phyloP scores from a whole-genome alignment of 2,888 invertebrate genomes.

The Hydrotaea cyrtoneurina region DNA sequence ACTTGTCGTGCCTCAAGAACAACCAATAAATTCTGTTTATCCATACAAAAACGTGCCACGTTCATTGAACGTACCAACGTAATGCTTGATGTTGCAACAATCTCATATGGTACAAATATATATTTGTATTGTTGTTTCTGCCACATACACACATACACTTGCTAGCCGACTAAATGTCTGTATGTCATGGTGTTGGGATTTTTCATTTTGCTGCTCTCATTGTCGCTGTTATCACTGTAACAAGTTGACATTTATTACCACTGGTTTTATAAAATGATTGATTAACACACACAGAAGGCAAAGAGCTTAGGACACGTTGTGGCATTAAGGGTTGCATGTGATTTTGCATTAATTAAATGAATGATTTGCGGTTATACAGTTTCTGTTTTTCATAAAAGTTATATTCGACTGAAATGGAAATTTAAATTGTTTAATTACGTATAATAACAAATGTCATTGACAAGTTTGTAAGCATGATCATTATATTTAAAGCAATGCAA shows the following conservation, averaged over 20 bases:
- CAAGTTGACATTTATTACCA: constrained; percentile 41
- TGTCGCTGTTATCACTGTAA: constrained; percentile 22
- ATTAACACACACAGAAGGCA: constrained; percentile 10
- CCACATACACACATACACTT: not conserved
- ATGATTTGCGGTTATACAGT: not conserved
- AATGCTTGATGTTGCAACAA: constrained; percentile 1
- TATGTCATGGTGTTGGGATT: not conserved
- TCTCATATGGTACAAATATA: not conserved
- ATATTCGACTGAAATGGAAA: too few species aligned
- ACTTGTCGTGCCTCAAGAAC: not conserved
- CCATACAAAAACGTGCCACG: not conserved
- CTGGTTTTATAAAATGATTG: constrained; percentile 35
- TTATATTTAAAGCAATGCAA: too few species aligned
- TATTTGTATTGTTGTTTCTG: not conserved
- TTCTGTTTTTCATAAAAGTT: too few species aligned
- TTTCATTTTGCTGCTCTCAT: not conserved
- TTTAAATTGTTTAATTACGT: too few species aligned
- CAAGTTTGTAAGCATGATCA: too few species aligned
- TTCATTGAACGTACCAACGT: not conserved
- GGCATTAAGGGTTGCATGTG: constrained; percentile 5
- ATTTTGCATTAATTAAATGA: not conserved
- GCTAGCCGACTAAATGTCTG: not conserved
- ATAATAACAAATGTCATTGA: too few species aligned
- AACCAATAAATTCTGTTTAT: constrained; percentile 22
- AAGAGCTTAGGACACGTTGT: not conserved